Evolutionary conservation across 2,888 invertebrate species (phyloP).

Genomic region (Pterobdella sp.): DNA sequence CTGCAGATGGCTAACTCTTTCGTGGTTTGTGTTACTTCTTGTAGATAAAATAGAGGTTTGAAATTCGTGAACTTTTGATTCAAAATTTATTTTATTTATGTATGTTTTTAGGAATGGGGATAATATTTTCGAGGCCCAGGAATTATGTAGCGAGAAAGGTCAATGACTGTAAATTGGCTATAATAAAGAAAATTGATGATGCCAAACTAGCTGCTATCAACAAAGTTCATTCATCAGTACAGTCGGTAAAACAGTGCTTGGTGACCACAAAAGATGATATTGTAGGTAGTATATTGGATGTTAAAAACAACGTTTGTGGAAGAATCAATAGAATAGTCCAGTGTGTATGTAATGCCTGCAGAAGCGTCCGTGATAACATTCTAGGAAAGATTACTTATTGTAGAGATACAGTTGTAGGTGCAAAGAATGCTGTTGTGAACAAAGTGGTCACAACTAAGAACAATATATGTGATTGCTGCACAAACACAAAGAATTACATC

Average conservation of each 20-base stretch:
- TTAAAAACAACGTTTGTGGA: conserved; percentile 10
- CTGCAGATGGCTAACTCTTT: too few species aligned
- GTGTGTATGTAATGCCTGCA: conserved; percentile 18
- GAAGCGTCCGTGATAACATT: conserved; percentile 14
- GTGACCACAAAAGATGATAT: conserved; percentile 26
- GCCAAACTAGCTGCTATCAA: conserved; percentile 14
- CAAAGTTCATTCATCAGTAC: conserved; percentile 13
- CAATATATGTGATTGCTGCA: background rate
- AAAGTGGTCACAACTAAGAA: conserved; percentile 10
- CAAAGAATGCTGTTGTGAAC: conserved; percentile 7
- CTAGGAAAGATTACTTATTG: conserved; percentile 13
- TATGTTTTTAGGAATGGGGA: conserved; percentile 18
- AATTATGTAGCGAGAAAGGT: conserved; percentile 9
- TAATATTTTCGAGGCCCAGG: conserved; percentile 19
- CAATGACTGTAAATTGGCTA: conserved; percentile 8
- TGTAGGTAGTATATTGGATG: conserved; percentile 2
- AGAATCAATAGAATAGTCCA: conserved; percentile 19
- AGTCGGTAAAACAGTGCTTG: conserved; percentile 7
- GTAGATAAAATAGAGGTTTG: too few species aligned
- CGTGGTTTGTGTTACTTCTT: too few species aligned
- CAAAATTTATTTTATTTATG: too few species aligned
- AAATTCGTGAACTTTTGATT: too few species aligned
- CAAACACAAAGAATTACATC: conserved; percentile 4
- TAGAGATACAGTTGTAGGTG: conserved; percentile 15
- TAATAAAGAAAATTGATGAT: conserved; percentile 20